These are phyloP conservation scores for Pampusana beccarii DNA, from an alignment of 2,113 vertebrate species.

Conservation along the genomic window DNA sequence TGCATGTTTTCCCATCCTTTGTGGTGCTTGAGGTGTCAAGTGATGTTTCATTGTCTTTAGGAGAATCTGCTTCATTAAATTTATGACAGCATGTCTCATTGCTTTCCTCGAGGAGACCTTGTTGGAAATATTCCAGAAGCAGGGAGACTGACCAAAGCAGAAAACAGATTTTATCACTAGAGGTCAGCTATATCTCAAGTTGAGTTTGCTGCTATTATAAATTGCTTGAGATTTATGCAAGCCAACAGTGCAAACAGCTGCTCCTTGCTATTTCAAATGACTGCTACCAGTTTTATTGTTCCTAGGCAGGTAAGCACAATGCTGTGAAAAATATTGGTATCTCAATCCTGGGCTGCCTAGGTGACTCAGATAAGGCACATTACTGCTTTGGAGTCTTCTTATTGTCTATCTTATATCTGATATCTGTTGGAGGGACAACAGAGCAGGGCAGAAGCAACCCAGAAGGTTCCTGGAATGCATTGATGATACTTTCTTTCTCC, in stretches of 20 bases:
- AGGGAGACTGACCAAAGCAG: neutral
- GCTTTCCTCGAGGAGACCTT: neutral
- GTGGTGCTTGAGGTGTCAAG: neutral
- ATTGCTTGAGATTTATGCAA: slow-evolving; percentile 7
- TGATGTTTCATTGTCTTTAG: neutral
- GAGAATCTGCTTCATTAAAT: neutral
- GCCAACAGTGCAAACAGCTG: neutral
- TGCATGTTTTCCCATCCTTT: neutral
- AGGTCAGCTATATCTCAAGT: neutral
- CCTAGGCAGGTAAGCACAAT: neutral
- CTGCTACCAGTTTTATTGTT: slow-evolving; percentile 19
- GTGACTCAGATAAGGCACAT: neutral
- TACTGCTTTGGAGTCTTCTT: neutral
- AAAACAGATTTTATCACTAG: slow-evolving; percentile 7
- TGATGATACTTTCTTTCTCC: too few relatives aligned
- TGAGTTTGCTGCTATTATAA: neutral
- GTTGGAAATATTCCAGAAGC: neutral
- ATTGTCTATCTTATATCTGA: neutral
- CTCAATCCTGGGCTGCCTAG: neutral
- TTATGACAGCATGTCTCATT: neutral
- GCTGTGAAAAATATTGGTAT: neutral
- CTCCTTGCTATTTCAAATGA: neutral
- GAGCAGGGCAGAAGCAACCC: too few relatives aligned
- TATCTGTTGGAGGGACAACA: too few relatives aligned
- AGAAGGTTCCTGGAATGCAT: too few relatives aligned